Conservation (phyloP, 2,797 vertebrate genomes). For the Phrynocephalus guinanensis region DNA sequence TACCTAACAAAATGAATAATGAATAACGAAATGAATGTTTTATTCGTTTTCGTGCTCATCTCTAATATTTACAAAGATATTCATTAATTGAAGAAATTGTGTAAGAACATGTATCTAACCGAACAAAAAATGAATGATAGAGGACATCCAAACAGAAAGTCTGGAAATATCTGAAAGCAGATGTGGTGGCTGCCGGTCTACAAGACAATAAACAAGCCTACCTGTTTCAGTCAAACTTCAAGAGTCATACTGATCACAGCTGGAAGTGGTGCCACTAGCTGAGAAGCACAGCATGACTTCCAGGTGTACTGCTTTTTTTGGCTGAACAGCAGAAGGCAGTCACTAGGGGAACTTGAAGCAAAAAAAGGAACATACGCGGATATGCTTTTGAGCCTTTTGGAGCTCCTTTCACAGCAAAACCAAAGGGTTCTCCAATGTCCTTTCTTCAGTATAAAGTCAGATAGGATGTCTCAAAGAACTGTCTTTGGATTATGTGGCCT, state of each 20-base stretch:
- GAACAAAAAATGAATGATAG: not conserved
- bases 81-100: not conserved
- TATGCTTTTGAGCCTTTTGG: not conserved
- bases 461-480: not conserved
- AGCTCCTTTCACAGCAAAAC: not conserved
- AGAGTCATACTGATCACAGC: not conserved
- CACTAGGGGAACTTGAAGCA: no score
- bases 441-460: not conserved
- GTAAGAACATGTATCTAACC: not conserved
- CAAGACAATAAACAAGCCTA: not conserved
- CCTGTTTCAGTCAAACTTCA: not conserved
- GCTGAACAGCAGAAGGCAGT: not conserved
- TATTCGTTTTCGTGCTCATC: no score
- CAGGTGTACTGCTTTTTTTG: not conserved
- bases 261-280: not conserved
- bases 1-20: no score
- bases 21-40: no score
- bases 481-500: not conserved
- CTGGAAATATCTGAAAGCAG: conserved; percentile 1
- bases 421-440: not conserved
- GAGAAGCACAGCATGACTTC: not conserved
- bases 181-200: not conserved
- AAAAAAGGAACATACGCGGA: not conserved
- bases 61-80: no score
- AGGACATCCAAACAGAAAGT: not conserved